Base-by-base conservation (phyloP, 2,888 invertebrate genomes). In the Sclerodermus sp. region DNA sequence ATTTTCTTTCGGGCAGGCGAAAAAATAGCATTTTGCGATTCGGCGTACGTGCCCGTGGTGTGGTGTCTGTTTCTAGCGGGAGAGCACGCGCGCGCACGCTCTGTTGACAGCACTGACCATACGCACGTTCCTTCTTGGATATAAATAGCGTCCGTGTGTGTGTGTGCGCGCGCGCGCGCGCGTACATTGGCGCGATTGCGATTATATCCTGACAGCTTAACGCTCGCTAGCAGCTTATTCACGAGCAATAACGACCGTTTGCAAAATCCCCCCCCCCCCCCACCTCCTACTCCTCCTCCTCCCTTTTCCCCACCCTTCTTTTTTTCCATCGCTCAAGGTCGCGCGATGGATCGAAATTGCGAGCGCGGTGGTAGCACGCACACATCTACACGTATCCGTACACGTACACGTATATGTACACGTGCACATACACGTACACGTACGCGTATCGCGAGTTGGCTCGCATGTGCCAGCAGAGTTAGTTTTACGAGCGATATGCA, bases 141-240 rank as follows among this genome's bases (percentile, higher is more conserved):
- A 13, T n/a, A 23, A 41, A 41, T 18, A 29, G 29, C 40, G 12
- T 14, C 12, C 23, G 8, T 5, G n/a, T n/a, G n/a, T n/a, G 37
- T 46, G 56, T 46, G 50, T 51, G 32, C 34, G 51, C 51, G 51
- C 23, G 51, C 23, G 48, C 32, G 39, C 47, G 51, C 43, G 49
- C 29, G 57, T 48, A 51, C 49, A 34, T 44, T 47, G 12, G 39
- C 32, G 49, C 44, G 34, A 36, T 31, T 42, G 48, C 39, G 32
- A 13, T 34, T 34, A 23, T 23, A 23, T 47, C 46, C 40, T 46
- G 45, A 53, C 48, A 53, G 42, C 48, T 50, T 46, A 37, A 37
- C 48, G 53, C 48, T 50, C 41, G 51, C 51, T 47, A 46, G 42
- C 42, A 47, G 23, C 48, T 51, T 50, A 47, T 23, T 31, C 42